Evolutionary conservation across 2,797 vertebrate genomes (phyloP), one percentile per base, ranked within the genome.

Genomic region (Leuciscus waleckii): DNA sequence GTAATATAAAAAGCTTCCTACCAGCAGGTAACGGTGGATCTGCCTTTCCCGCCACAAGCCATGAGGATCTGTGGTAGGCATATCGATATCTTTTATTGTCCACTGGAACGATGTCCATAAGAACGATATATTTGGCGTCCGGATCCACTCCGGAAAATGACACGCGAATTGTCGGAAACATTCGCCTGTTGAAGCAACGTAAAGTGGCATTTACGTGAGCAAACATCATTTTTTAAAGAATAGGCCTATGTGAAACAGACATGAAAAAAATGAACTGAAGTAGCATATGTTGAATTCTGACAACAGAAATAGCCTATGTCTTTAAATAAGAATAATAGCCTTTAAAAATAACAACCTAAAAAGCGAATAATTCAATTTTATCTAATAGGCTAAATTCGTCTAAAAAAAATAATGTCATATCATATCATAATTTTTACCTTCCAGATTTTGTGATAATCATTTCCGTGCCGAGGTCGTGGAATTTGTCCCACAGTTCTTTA

Each of bases 401-500:
- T 26, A n/a, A 58, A 77, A 39, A 9, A 49, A 32, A 74, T 29
- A 29, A 29, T 29, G 5, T 13, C 1, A 3, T 21, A 51, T 49
- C 10, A 81, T 71, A 65, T 79, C 2, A 71, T 75, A 29, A 70
- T 32, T 76, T 70, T 92, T 92, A 99, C 98, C 98, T 97, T 84
- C 98, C 98, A 0, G 98, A 99, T 92, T 99, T 99, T 86, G 98
- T 99, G 93, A 99, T 99, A 93, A 99, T 99, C 98, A 99, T 99
- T 92, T 99, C 98, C 0, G 98, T 99, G 32, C 98, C 98, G 84
- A 99, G 95, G 0, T 99, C 98, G 56, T 99, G 98, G 73, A 99
- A 99, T 86, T 99, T 99, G 93, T 99, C 98, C 98, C 98, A 99
- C 81, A 99, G 96, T 79, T 99, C 98, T 89, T 99, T 99, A 88